Base-by-base conservation (phyloP, 2,797 vertebrate genomes). In the Leuciscus waleckii region DNA sequence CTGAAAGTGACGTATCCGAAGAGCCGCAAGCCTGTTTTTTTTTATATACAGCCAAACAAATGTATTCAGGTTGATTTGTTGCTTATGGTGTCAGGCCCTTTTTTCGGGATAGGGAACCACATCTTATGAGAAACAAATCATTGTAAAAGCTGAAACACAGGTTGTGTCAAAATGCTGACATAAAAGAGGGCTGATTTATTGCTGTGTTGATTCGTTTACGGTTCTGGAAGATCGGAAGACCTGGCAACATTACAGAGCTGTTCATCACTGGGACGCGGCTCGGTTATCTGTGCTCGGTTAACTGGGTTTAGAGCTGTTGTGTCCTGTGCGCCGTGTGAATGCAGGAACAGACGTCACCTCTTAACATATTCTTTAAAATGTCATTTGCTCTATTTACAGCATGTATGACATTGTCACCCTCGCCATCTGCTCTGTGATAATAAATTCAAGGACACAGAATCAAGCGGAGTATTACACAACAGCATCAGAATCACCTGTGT, bases 381-480 rank as follows among this genome's bases (percentile, higher is more conserved):
- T 79, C 69, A 84, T 86, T 89, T 90, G 87, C 85, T 86, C 78
- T 58, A 76, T 84, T 82, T 85, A 85, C 87, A 77, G 39, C 77
- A 58, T 35, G 77, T 79, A 56, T 69, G 88, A 82, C 87, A 86
- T 73, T 80, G 82, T 85, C 86, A 89, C 73, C 79, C 75, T 83
- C 79, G 35, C 88, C 87, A 90, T 89, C 88, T 89, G 88, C 75
- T 83, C 73, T 43, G 77, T 71, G 54, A 80, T 80, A 83, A 88
- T 88, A 74, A 86, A 85, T 78, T 63, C 69, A 87, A 78, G 83
- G 74, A 78, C 83, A 70, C 37, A 77, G 21, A 46, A 32, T 41
- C 21, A 1, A n/a, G 41, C 61, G 32, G 41, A 65, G 58, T 29
- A 43, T 19, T 49, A 77, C 26, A 75, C 61, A 37, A 68, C 13